Evolutionary conservation across 2,797 vertebrate genomes (phyloP), one percentile per base, ranked within the genome.

Genomic region (Rhodeus uyekii): DNA sequence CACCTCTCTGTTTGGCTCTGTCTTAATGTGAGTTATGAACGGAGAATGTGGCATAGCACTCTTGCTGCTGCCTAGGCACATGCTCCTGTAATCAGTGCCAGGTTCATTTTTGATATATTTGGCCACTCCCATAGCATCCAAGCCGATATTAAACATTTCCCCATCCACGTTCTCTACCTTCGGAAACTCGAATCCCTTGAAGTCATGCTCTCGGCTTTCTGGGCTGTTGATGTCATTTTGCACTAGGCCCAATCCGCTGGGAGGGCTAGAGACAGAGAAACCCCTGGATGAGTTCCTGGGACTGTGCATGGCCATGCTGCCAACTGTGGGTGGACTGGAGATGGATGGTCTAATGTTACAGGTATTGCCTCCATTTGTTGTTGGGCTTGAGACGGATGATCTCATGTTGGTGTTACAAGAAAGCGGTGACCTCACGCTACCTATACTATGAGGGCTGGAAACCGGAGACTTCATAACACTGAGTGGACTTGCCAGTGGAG

Each of bases 81-180:
- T 96, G 84, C 95, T 96, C 90, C 96, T 95, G 27, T 96, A 97
- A 34, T 96, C 95, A 53, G 96, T 96, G 0, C 97, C 97, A 19
- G 97, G 98, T 91, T 99, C 98, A 0, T 97, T 96, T 87, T 99
- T 99, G 82, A 99, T 99, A 92, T 97, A 98, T 89, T 98, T 98
- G 85, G 97, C 94, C 77, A 97, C 95, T 90, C 94, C 94, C 94
- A 95, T 96, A 88, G 96, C 95, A 92, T 97, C 92, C 85, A 96
- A 91, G 80, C 96, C 94, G 2, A 91, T 95, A 38, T 92, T 96
- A 88, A 96, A 96, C 84, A 96, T 94, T 87, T 97, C 93, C 0
- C 92, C 94, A 27, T 97, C 97, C 27, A 95, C 92, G 89, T 94
- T 95, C 92, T 99, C 97, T 76, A 96, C 96, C 93, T 99, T 99